Evolutionary conservation across 2,797 vertebrate species (phyloP).

Genomic region (Microctenopoma stevenorrisi): DNA sequence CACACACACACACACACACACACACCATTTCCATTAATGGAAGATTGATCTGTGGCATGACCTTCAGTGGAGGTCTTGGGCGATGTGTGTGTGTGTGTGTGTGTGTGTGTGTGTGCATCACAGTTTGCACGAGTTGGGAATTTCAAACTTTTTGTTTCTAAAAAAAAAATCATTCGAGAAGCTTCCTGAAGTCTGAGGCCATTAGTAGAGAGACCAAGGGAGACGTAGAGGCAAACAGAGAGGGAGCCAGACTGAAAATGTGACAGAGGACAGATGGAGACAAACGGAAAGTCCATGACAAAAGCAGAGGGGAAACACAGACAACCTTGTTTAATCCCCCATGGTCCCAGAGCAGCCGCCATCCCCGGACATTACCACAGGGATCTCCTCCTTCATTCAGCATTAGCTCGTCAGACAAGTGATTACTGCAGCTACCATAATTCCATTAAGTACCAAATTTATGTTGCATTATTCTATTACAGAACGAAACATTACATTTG

Average conservation of each 20-base stretch:
- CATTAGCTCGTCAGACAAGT: conserved; percentile 69
- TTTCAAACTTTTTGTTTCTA: conserved; percentile 29
- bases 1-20: conserved; percentile 17
- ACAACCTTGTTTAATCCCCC: conserved; percentile 42
- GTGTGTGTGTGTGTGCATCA: conserved; percentile 14
- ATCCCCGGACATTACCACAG: conserved; percentile 54
- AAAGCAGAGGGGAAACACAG: conserved; percentile 41
- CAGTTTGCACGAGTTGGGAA: conserved; percentile 32
- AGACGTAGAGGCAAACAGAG: conserved; percentile 4
- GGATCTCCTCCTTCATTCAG: conserved; percentile 58
- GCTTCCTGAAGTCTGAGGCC: conserved; percentile 18
- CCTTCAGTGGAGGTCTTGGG: conserved; percentile 54
- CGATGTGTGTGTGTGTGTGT: not conserved
- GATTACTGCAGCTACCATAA: conserved; percentile 70
- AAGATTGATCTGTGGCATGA: conserved; percentile 70
- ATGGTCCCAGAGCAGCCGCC: conserved; percentile 28
- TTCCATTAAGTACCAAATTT: conserved; percentile 68
- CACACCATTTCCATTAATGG: conserved; percentile 56
- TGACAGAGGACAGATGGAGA: conserved; percentile 49
- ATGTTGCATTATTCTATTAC: conserved; percentile 79
- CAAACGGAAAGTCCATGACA: conserved; percentile 41
- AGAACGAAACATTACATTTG: conserved; percentile 71
- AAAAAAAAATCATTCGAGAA: conserved; percentile 18
- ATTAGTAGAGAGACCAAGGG: not conserved
- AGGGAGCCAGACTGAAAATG: conserved; percentile 27